phyloP scores from a whole-genome alignment of 2,797 vertebrate genomes.

The Megaceryle alcyon region DNA sequence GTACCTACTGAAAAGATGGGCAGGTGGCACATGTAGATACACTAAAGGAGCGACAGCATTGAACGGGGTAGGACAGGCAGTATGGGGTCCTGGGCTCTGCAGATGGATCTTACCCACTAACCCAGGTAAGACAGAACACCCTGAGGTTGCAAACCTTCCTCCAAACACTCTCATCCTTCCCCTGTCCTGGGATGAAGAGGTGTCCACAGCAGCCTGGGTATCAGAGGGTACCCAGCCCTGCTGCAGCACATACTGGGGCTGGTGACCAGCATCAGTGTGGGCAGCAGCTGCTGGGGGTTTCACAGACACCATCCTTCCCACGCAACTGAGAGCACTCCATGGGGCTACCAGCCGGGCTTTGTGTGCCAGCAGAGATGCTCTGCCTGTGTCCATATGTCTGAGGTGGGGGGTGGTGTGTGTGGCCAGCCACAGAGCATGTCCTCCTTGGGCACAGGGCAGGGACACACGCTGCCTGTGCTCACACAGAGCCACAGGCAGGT shows the following conservation, averaged over 20 bases:
- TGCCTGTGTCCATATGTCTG: neutral
- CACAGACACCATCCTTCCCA: neutral
- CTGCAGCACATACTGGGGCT: no score
- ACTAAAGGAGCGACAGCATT: neutral
- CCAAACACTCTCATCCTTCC: neutral
- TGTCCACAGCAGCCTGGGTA: neutral
- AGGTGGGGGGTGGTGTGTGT: no score
- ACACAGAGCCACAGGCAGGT: neutral
- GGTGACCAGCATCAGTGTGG: neutral
- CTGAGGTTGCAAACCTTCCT: neutral
- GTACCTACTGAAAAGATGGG: neutral
- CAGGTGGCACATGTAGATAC: neutral
- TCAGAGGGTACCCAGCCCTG: neutral
- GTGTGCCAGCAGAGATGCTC: neutral
- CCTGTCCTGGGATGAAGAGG: neutral
- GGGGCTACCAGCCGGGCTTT: neutral
- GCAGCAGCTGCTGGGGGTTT: neutral
- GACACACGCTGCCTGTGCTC: neutral
- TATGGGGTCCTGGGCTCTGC: neutral
- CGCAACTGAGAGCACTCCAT: fast-evolving
- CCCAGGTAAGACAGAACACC: fast-evolving
- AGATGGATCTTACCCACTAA: neutral
- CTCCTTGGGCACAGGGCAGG: neutral
- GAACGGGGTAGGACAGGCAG: fast-evolving
- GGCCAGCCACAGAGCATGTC: neutral